Base-by-base conservation (phyloP, 1,140 invertebrate genomes). In the Stegodyphus dumicola region DNA sequence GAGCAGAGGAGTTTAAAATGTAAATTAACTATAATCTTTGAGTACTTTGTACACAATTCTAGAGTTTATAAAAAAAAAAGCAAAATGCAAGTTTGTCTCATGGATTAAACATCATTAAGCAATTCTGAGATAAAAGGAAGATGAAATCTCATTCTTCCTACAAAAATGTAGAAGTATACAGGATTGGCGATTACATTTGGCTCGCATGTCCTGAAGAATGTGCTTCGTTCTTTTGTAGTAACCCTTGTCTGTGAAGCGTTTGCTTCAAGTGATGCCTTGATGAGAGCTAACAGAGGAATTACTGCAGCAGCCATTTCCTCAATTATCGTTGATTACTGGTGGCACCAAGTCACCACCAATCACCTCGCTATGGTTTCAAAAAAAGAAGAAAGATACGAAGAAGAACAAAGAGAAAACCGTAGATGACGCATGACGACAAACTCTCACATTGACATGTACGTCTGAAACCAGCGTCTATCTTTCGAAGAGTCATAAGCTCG, bases 201-300 rank as follows among this genome's bases (percentile, higher is more conserved):
- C 33, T 33, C 33, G 56, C 15, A 0, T 5, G 56, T 60, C 56
- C 56, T 60, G 56, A 60, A 60, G 15, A 60, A 60, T 60, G 15
- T 60, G 56, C 9, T 60, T 11, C 56, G 9, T 60, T 60, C 5
- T 2, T 60, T 60, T 60, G 4, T 60, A 51, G 79, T 51, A 83
- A 83, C 79, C 79, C 71, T 49, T 71, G 33, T 60, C 52, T 54
- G 69, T 33, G n/a, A 60, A 60, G 52, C 53, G 66, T 64, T 33
- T 70, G 67, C 69, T 80, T 74, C 56, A 83, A 83, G 79, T 73
- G 79, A 65, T 17, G 73, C 69, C 56, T 52, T 81, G 78, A 81
- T 81, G 79, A 83, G 70, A 83, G 79, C 70, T 75, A 80, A 80
- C 79, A 71, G 79, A 70, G 79, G 56, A 83, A 83, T 83, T 74